Conservation (phyloP, 1,140 invertebrate genomes). For the Neuroterus valhalla region DNA sequence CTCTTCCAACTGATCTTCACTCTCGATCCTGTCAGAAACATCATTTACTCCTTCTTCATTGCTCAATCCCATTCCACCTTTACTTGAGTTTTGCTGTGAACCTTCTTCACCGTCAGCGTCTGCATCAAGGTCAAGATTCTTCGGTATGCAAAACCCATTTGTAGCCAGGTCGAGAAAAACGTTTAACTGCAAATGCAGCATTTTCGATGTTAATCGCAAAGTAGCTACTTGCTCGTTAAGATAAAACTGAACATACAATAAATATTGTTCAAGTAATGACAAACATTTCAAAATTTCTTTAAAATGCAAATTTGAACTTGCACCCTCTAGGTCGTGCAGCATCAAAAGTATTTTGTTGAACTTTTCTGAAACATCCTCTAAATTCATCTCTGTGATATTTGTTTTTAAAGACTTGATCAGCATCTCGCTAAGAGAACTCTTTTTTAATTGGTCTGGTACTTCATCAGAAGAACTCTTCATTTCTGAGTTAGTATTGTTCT, state of each 20-base stretch:
- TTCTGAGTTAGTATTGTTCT: constrained; percentile 35
- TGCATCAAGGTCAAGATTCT: constrained; percentile 84
- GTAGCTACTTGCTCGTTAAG: constrained; percentile 84
- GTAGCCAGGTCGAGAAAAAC: constrained; percentile 89
- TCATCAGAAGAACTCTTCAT: constrained; percentile 34
- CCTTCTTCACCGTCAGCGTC: constrained; percentile 76
- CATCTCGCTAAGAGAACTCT: constrained; percentile 75
- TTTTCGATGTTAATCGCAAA: constrained; percentile 87
- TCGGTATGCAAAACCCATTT: constrained; percentile 96
- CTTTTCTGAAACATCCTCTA: constrained; percentile 68
- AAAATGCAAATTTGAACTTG: constrained; percentile 38
- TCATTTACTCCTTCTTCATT: constrained; percentile 96
- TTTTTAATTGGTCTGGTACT: constrained; percentile 30
- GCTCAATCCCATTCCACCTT: constrained; percentile 88
- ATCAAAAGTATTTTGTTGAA: constrained; percentile 52
- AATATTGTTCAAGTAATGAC: constrained; percentile 88
- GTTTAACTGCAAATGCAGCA: constrained; percentile 87
- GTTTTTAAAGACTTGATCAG: constrained; percentile 78
- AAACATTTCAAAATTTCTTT: constrained; percentile 62
- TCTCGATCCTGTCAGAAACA: constrained; percentile 95
- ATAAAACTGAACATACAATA: constrained; percentile 85
- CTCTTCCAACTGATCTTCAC: constrained; percentile 95
- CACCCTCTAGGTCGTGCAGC: constrained; percentile 40
- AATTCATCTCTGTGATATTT: constrained; percentile 77
- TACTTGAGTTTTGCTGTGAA: constrained; percentile 68